Evolutionary conservation across 2,113 vertebrate species (phyloP), one percentile per base, ranked within the genome.

Genomic region (Pangasianodon hypophthalmus): DNA sequence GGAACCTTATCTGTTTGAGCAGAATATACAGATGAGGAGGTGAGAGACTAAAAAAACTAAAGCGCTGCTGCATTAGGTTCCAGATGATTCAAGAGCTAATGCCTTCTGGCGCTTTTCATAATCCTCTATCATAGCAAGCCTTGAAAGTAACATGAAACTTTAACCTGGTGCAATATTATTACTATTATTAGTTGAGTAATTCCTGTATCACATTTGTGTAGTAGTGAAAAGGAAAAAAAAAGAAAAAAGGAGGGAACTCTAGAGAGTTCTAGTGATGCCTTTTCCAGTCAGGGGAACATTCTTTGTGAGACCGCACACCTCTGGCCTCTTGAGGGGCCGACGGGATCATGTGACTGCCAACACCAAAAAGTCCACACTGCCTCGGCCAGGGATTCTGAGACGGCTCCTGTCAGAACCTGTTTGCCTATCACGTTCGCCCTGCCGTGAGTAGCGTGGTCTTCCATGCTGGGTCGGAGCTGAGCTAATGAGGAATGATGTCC

Each of bases 251-350:
- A 32, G 62, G 24, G 11, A 88, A 91, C 89, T 89, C 91, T 88
- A 87, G 54, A 87, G 54, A 88, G 91, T 88, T 89, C 91, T 88
- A 88, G 54, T 88, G 88, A 88, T 94, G 91, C 91, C 92, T 93
- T 94, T 93, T 92, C 93, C 93, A 95, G 93, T 91, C 91, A 86
- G 90, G 90, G 92, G 92, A 92, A 90, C 92, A 94, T 95, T 95
- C 94, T 91, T 93, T 29, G 79, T 8, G 60, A 41, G 73, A 92
- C 92, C 81, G 60, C 92, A 91, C 77, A 90, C 91, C 91, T 88
- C 83, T 85, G 71, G 77, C 89, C 92, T 94, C 94, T 92, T 92
- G 60, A 26, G 93, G 92, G 93, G 92, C 83, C 16, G 21, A 24
- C 46, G 44, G 88, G 90, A 93, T 94, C 93, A 93, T 90, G 94